Percentiles rank a stretch among this genome's conserved stretches.
These are phyloP conservation scores for Scrobipalpa costella DNA, from an alignment of 2,888 invertebrate species.

Conservation along the genomic window DNA sequence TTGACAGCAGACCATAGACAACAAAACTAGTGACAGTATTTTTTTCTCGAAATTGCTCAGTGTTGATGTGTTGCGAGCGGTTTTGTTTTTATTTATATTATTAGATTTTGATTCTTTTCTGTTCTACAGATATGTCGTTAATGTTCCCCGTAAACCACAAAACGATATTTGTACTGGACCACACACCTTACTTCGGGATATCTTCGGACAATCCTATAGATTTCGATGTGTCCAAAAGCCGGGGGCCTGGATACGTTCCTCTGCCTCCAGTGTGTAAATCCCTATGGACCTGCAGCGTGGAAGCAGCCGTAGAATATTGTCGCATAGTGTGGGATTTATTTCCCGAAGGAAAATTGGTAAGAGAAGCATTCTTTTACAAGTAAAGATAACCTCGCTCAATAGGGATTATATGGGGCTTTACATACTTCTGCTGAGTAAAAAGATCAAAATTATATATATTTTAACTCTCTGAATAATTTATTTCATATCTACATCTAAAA, in stretches of 20 bases:
- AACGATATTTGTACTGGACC: slow-evolving; percentile 97
- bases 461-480: no score
- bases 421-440: not conserved
- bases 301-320: slow-evolving; percentile 97
- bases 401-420: not conserved
- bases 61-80: not conserved
- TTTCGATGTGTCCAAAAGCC: slow-evolving; percentile 88
- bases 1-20: no score
- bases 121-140: slow-evolving; percentile 1
- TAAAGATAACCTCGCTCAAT: not conserved
- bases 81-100: not conserved
- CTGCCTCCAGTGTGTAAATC: slow-evolving; percentile 94
- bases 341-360: slow-evolving; percentile 92
- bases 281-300: slow-evolving; percentile 97
- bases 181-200: slow-evolving; percentile 94
- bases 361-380: slow-evolving; percentile 32
- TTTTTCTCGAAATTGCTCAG: not conserved
- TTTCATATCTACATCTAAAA: no score
- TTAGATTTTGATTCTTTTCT: not conserved
- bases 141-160: slow-evolving; percentile 93
- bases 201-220: slow-evolving; percentile 91
- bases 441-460: no score
- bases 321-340: slow-evolving; percentile 99
- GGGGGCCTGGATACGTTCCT: slow-evolving; percentile 86
- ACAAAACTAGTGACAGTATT: no score